Conservation (phyloP, 2,797 vertebrate genomes). For the Lepidocolaptes lacrymiger region DNA sequence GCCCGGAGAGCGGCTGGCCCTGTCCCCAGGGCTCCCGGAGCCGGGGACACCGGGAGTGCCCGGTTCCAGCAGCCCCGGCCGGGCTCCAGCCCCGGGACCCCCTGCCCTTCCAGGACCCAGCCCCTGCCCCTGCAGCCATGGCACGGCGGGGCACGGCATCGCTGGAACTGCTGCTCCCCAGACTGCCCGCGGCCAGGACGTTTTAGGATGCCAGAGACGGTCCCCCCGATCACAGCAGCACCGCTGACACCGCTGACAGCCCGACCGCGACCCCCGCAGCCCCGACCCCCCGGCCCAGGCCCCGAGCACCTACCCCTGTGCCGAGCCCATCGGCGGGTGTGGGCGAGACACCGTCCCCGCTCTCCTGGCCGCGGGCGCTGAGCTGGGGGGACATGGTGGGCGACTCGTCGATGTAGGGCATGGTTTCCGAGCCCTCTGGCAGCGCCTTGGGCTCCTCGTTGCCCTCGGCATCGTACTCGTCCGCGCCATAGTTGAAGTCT, state of each 20-base stretch:
- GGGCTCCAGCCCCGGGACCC: background rate
- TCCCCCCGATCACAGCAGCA: background rate
- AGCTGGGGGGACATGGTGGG: conserved; percentile 98
- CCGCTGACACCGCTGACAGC: accelerated
- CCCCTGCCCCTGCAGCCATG: too few relatives aligned
- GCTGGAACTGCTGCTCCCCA: background rate
- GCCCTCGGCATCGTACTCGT: conserved; percentile 92
- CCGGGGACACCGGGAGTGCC: background rate
- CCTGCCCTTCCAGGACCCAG: background rate
- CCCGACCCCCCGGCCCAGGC: accelerated
- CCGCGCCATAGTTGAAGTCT: conserved; percentile 98
- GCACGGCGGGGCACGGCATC: accelerated
- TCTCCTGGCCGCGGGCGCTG: conserved; percentile 86
- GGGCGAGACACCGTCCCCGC: conserved; percentile 82
- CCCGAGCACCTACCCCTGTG: conserved; percentile 82
- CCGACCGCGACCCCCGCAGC: accelerated
- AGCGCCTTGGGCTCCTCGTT: conserved; percentile 91
- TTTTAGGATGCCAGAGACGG: too few relatives aligned
- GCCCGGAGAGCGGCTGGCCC: background rate
- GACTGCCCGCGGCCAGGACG: too few relatives aligned
- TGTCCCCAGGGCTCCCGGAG: background rate
- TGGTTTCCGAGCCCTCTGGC: conserved; percentile 93
- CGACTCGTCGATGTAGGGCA: conserved; percentile 97
- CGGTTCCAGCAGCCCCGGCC: accelerated
- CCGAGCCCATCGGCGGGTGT: conserved; percentile 85